Conservation (phyloP, 2,888 invertebrate genomes). For the Meandrusa payeni region DNA sequence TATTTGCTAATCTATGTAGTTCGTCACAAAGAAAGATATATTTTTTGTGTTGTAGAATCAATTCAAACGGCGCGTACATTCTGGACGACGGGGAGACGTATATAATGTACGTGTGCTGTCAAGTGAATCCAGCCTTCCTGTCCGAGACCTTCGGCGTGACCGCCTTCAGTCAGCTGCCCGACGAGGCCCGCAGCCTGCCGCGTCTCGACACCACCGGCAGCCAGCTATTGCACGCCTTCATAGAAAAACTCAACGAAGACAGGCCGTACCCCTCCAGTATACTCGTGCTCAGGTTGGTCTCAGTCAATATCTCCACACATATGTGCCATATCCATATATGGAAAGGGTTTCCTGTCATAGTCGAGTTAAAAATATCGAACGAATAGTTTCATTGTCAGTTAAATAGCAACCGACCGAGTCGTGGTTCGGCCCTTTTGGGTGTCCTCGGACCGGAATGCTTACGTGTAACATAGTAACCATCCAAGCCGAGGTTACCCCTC, state of each 20-base stretch:
- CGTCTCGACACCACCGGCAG: constrained; percentile 87
- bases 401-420: no score
- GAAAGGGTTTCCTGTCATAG: no score
- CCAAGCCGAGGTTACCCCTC: no score
- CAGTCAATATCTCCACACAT: no score
- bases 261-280: constrained; percentile 90
- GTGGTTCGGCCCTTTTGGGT: no score
- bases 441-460: no score
- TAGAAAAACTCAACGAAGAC: constrained; percentile 91
- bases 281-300: constrained; percentile 90
- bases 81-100: constrained; percentile 93
- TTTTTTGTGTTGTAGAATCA: constrained; percentile 65
- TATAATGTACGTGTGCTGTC: constrained; percentile 91
- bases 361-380: no score
- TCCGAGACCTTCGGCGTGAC: constrained; percentile 89
- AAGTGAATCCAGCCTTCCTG: constrained; percentile 87
- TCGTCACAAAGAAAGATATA: no score
- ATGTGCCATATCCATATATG: no score
- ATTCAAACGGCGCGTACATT: constrained; percentile 92
- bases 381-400: no score
- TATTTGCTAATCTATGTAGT: no score
- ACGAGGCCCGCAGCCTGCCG: constrained; percentile 90
- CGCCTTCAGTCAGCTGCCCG: constrained; percentile 86
- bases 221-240: constrained; percentile 87
- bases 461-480: no score